phyloP scores from a whole-genome alignment of 2,888 invertebrate genomes.

The Sturmia bella region DNA sequence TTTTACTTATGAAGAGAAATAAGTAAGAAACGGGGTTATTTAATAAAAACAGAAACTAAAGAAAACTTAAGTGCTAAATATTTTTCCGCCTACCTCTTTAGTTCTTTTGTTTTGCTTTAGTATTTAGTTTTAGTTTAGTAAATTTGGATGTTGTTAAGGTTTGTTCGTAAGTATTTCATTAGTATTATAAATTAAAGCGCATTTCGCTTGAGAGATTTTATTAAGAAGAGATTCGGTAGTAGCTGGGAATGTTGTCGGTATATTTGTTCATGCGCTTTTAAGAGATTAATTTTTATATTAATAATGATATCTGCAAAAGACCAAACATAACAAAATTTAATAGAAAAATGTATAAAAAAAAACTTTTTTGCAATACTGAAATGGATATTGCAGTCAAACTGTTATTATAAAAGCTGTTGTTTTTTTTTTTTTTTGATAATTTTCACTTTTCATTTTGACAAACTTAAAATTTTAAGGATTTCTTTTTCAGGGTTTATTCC shows the following conservation, averaged over 20 bases:
- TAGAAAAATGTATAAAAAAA: background rate
- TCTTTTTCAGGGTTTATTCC: no score
- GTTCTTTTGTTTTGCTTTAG: conserved; percentile 38
- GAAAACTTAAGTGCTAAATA: conserved; percentile 45
- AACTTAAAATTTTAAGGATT: background rate
- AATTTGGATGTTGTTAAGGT: conserved; percentile 47
- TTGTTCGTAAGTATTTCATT: conserved; percentile 60
- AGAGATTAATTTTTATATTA: conserved; percentile 70
- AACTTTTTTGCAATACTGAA: conserved; percentile 16
- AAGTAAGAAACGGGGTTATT: background rate
- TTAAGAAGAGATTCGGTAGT: conserved; percentile 67
- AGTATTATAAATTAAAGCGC: conserved; percentile 63
- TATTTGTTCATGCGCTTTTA: conserved; percentile 53
- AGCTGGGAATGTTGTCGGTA: conserved; percentile 62
- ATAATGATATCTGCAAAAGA: conserved; percentile 81
- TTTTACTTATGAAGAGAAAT: conserved; percentile 21
- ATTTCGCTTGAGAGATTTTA: conserved; percentile 59
- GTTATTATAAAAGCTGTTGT: background rate
- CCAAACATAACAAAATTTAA: conserved; percentile 74
- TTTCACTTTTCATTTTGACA: background rate
- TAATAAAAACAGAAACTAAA: conserved; percentile 30
- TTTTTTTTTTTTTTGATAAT: background rate
- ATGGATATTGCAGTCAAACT: conserved; percentile 33
- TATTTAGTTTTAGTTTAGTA: conserved; percentile 51
- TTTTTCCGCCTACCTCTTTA: conserved; percentile 66